These are phyloP conservation scores for Lamprotornis superbus DNA, from an alignment of 2,113 vertebrate genomes.

Conservation along the genomic window DNA sequence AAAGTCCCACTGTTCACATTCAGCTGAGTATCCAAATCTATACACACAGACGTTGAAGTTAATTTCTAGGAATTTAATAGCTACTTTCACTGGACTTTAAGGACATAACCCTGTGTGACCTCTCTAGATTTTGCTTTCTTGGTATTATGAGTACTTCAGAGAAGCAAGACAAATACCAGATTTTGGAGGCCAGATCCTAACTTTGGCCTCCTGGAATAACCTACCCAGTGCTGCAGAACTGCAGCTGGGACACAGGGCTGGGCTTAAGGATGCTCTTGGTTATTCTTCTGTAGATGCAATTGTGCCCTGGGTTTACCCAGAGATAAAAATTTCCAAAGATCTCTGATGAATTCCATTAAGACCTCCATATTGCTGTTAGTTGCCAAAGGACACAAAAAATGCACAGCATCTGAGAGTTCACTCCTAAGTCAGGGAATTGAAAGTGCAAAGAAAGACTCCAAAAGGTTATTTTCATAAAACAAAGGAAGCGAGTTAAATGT, in stretches of 20 bases:
- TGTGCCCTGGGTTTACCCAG: background rate
- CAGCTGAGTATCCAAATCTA: background rate
- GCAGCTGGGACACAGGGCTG: background rate
- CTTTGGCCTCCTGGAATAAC: accelerated
- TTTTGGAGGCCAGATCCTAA: background rate
- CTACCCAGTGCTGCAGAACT: accelerated
- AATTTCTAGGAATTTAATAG: background rate
- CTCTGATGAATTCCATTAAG: background rate
- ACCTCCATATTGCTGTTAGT: background rate
- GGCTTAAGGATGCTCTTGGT: background rate
- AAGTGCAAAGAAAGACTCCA: background rate
- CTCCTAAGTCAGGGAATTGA: background rate
- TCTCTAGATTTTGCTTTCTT: background rate
- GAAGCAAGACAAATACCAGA: background rate
- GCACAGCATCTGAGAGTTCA: background rate
- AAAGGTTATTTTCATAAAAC: constrained; percentile 45
- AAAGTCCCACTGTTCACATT: background rate
- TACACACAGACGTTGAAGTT: background rate
- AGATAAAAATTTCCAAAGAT: background rate
- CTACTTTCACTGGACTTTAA: background rate
- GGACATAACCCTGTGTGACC: accelerated
- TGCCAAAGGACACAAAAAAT: background rate
- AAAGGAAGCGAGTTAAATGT: constrained; percentile 5
- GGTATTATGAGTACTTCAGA: background rate
- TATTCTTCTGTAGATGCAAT: background rate